These are phyloP conservation scores for Parelbella ahira DNA, from an alignment of 2,888 invertebrate species.

Conservation along the genomic window DNA sequence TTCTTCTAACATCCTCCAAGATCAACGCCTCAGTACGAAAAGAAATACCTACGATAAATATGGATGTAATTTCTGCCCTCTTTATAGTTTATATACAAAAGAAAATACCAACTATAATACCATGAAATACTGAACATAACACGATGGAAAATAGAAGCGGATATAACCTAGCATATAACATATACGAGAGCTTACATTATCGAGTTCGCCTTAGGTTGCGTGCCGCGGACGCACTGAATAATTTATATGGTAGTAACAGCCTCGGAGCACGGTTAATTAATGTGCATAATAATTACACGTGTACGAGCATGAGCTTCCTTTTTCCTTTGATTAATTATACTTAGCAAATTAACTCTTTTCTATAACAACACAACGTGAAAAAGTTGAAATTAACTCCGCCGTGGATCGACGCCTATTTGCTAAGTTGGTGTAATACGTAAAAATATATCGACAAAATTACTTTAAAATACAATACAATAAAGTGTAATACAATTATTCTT, in stretches of 20 bases:
- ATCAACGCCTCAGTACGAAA: no score
- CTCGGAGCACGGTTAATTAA: conserved; percentile 65
- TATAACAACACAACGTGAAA: conserved; percentile 31
- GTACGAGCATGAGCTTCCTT: conserved; percentile 75
- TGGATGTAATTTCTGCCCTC: no score
- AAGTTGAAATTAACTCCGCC: conserved; percentile 22
- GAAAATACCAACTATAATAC: no score
- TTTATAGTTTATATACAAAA: no score
- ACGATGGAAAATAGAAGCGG: no score
- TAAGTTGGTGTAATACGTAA: conserved; percentile 26
- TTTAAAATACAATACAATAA: no score
- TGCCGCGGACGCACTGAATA: conserved; percentile 58
- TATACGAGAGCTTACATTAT: no score
- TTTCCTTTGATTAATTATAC: conserved; percentile 74
- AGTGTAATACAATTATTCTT: no score
- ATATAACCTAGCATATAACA: no score
- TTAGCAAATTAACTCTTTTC: conserved; percentile 64
- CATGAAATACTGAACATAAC: no score
- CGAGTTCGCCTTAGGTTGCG: conserved; percentile 44
- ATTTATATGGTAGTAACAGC: conserved; percentile 55
- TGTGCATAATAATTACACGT: conserved; percentile 78
- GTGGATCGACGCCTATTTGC: conserved; percentile 14
- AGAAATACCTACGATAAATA: no score
- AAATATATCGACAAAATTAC: conserved; percentile 3
- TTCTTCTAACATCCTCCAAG: no score